Base-by-base conservation (phyloP, 2,888 invertebrate genomes). In the Tenodera sinensis region DNA sequence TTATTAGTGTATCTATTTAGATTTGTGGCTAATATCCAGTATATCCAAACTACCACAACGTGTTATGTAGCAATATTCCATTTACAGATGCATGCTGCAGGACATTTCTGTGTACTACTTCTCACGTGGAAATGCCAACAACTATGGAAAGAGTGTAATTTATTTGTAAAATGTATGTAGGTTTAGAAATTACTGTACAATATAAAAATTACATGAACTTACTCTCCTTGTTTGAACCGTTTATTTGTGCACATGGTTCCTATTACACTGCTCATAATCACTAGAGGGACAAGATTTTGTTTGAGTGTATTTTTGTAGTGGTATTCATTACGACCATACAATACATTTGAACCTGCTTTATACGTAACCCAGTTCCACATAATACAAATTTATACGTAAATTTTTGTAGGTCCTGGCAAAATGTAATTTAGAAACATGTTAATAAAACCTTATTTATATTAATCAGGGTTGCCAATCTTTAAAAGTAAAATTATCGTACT, bases 101-200 rank as follows among this genome's bases (percentile, higher is more conserved):
- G 82, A 89, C 86, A 85, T 83, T 89, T 89, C 88, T 89, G 88
- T 89, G 88, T 88, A 71, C 54, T 88, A 89, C 27, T 84, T 84
- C 89, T 85, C 28, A 25, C 54, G n/a, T 81, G 87, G 54, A 71
- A 71, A 71, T 71, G 54, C 54, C 54, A 71, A 71, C 54, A 71
- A 71, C 54, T 71, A 71, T 71, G 54, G 54, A 71, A 71, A 71
- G 54, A 85, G 83, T 89, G 89, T 89, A 89, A 89, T 89, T 89
- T 89, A 89, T 89, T 89, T 89, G 89, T 89, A 89, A 89, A 89
- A 89, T 88, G 85, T 89, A 88, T 89, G 88, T 89, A 89, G 89
- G 83, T 85, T 88, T 85, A 83, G 88, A 88, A 87, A 85, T 82
- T 88, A 88, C 88, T 89, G 89, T 89, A 88, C 83, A 88, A 89